A percentile compares a stretch with the other conserved stretches of the same genome.
phyloP scores from a whole-genome alignment of 2,113 vertebrate genomes.

The Chlamydotis undulata region DNA sequence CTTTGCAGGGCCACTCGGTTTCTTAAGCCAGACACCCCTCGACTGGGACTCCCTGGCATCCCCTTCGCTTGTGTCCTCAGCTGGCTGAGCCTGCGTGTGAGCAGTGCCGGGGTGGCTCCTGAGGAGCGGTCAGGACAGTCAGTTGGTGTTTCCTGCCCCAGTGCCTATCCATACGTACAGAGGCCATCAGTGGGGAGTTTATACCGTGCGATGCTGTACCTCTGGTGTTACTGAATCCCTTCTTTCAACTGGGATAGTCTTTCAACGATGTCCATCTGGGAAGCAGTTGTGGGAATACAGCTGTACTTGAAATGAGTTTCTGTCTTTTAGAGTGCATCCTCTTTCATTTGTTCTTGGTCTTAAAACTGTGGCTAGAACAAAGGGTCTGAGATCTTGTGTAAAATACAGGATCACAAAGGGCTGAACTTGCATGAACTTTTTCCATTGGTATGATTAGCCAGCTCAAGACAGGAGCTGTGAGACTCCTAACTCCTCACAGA shows the following conservation, averaged over 20 bases:
- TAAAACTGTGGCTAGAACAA: not conserved
- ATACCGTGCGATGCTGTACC: not conserved
- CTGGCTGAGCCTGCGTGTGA: not conserved
- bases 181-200: not conserved
- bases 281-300: not conserved
- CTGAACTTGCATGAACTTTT: not conserved
- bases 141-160: not conserved
- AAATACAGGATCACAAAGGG: not conserved
- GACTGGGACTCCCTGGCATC: fast-evolving
- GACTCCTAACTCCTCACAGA: not conserved
- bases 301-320: not conserved
- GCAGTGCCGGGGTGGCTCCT: not conserved
- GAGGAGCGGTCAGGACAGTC: not conserved
- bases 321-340: not conserved
- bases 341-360: not conserved
- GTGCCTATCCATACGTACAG: fast-evolving
- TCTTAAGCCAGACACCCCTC: not conserved
- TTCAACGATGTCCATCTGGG: not conserved
- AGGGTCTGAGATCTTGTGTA: not conserved
- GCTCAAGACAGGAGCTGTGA: not conserved
- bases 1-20: fast-evolving
- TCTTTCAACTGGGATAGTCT: not conserved
- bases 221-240: not conserved
- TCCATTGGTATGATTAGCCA: not conserved
- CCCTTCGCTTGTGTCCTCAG: not conserved